These are phyloP conservation scores for Tanytarsus gracilentus DNA, from an alignment of 2,888 invertebrate species.

Conservation along the genomic window DNA sequence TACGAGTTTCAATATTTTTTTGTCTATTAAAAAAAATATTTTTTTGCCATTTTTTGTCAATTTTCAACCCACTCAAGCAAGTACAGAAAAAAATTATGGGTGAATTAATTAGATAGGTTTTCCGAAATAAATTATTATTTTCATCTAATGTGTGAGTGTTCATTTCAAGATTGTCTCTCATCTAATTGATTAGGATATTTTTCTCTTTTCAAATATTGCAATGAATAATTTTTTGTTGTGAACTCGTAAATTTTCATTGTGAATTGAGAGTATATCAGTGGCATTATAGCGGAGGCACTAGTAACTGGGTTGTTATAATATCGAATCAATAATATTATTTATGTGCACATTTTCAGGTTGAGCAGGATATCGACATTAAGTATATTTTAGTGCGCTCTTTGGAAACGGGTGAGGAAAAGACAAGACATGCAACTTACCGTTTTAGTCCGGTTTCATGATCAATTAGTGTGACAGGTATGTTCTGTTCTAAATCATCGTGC, in stretches of 20 bases:
- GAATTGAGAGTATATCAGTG: not conserved
- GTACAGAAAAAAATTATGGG: conserved; percentile 1
- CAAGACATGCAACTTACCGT: conserved; percentile 26
- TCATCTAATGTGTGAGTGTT: not conserved
- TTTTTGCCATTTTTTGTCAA: too few species aligned
- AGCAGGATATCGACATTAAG: conserved; percentile 2
- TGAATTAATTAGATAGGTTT: conserved; percentile 10
- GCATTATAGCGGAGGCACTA: not conserved
- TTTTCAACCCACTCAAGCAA: not conserved
- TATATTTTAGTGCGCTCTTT: not conserved
- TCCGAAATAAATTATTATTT: not conserved
- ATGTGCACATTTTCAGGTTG: conserved; percentile 1
- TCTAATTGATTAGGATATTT: conserved; percentile 12
- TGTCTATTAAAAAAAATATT: too few species aligned
- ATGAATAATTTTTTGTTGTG: not conserved
- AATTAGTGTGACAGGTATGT: conserved; percentile 49
- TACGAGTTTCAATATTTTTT: too few species aligned
- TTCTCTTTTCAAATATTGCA: not conserved
- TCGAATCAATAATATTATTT: not conserved
- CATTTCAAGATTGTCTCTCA: not conserved
- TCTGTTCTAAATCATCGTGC: conserved; percentile 48
- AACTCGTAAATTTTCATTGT: not conserved
- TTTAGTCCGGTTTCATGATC: conserved; percentile 28
- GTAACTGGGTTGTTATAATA: not conserved
- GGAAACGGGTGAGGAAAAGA: not conserved